Percentiles rank a stretch among this genome's conserved stretches.
Evolutionary conservation across 2,888 invertebrate genomes (phyloP).

Genomic region (Zaprionus bogoriensis): DNA sequence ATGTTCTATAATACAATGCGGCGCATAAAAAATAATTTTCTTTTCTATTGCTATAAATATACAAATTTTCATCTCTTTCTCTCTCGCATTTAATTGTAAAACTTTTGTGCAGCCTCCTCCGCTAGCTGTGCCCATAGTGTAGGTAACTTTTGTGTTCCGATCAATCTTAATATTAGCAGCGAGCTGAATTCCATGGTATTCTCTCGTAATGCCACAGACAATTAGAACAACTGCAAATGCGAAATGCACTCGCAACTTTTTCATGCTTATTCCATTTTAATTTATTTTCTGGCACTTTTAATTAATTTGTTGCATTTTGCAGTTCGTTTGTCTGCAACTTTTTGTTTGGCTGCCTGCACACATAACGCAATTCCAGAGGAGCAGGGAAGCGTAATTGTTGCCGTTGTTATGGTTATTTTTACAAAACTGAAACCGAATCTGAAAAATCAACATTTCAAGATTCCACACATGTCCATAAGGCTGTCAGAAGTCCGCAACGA

Average conservation of each 20-base stretch:
- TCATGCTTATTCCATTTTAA: conserved; percentile 34
- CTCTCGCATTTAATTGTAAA: background rate
- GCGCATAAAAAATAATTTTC: too few species aligned
- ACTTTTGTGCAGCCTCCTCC: background rate
- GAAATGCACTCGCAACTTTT: conserved; percentile 28
- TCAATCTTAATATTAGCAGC: conserved; percentile 61
- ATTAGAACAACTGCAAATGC: background rate
- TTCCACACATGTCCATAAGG: conserved; percentile 36
- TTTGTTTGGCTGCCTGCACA: conserved; percentile 17
- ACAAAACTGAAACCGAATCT: too few species aligned
- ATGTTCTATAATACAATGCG: too few species aligned
- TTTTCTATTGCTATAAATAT: too few species aligned
- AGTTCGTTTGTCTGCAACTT: conserved; percentile 11
- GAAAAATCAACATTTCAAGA: too few species aligned
- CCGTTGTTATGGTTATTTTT: conserved; percentile 8
- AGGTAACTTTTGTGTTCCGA: conserved; percentile 32
- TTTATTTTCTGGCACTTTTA: conserved; percentile 60
- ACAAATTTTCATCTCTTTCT: too few species aligned
- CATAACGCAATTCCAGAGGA: conserved; percentile 10
- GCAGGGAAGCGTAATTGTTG: background rate
- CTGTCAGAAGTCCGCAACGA: conserved; percentile 15
- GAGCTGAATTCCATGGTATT: conserved; percentile 46
- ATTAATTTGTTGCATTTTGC: conserved; percentile 67
- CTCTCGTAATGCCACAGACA: too few species aligned
- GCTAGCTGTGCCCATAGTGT: background rate